A percentile compares a stretch with the other conserved stretches of the same genome.
These are phyloP conservation scores for Bombus waltoni DNA, from an alignment of 1,140 invertebrate species.

Conservation along the genomic window DNA sequence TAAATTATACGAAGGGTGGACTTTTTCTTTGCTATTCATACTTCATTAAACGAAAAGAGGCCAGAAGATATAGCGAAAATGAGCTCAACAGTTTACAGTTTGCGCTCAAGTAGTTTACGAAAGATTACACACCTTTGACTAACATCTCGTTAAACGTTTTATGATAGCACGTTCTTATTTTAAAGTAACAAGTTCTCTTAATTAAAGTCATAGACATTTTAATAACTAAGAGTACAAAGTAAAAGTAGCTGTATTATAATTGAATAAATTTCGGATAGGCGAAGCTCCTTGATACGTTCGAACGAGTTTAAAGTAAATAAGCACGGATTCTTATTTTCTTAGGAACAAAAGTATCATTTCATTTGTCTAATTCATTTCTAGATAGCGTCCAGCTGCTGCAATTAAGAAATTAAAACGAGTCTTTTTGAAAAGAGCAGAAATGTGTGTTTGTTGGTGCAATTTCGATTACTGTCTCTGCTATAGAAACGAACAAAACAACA, in stretches of 20 bases:
- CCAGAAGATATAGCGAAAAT: neutral
- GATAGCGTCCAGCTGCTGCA: neutral
- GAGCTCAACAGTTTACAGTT: neutral
- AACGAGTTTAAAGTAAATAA: neutral
- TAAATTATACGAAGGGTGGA: neutral
- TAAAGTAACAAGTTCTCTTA: neutral
- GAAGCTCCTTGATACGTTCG: neutral
- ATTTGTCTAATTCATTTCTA: neutral
- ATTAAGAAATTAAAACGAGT: constrained; percentile 18
- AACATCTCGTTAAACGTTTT: neutral
- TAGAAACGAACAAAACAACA: neutral
- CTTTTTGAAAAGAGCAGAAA: neutral
- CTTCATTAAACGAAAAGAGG: neutral
- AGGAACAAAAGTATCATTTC: neutral
- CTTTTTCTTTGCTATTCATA: neutral
- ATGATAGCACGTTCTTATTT: neutral
- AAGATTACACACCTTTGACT: neutral
- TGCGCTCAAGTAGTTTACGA: neutral
- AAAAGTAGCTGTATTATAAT: neutral
- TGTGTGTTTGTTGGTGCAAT: neutral
- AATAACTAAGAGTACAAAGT: neutral
- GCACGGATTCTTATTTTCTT: neutral
- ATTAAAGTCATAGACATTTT: neutral
- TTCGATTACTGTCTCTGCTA: neutral
- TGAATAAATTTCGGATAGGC: neutral